Evolutionary conservation across 2,797 vertebrate species (phyloP).

Genomic region (Myotis myotis): DNA sequence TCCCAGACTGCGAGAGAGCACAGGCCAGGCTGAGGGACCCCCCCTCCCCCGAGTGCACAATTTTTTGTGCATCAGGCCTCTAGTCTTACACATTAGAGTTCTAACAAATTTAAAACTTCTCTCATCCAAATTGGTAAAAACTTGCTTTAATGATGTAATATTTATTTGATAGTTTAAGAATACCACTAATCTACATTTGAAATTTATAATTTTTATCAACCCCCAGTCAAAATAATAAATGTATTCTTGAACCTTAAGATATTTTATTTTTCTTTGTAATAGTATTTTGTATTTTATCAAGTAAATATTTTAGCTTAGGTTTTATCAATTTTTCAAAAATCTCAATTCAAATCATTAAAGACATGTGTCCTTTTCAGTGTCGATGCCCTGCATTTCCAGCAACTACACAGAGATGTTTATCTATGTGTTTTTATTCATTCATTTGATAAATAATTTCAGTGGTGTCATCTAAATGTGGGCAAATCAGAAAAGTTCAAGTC

Average conservation of each 20-base stretch:
- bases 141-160: background rate
- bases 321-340: conserved; percentile 13
- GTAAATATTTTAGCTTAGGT: background rate
- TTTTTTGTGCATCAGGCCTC: too few species aligned
- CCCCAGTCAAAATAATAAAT: conserved; percentile 37
- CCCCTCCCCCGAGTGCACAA: too few species aligned
- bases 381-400: background rate
- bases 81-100: background rate
- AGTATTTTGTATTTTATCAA: background rate
- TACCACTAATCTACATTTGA: background rate
- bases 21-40: too few species aligned
- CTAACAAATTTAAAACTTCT: background rate
- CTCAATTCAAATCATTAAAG: background rate
- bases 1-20: too few species aligned
- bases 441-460: conserved; percentile 59
- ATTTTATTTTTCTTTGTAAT: background rate
- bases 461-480: conserved; percentile 51
- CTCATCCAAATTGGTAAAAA: background rate
- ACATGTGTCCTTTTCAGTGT: background rate
- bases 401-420: conserved; percentile 8
- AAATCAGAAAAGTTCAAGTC: conserved; percentile 62
- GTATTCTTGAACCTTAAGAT: background rate
- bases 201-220: conserved; percentile 7
- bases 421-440: conserved; percentile 60
- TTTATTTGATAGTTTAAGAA: background rate